phyloP scores from a whole-genome alignment of 1,140 invertebrate species.

The Globodera rostochiensis region DNA sequence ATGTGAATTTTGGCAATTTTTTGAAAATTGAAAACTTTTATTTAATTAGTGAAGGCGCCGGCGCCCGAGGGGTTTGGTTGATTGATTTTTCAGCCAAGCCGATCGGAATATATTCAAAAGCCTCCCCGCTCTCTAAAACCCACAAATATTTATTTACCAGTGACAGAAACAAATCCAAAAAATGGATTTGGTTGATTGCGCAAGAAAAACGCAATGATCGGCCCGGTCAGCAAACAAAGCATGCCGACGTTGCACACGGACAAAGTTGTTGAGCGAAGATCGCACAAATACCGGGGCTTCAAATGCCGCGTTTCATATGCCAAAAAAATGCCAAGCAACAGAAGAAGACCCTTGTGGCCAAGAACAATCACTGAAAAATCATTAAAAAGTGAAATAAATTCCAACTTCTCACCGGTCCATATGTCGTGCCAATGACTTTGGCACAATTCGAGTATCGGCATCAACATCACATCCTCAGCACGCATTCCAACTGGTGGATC shows the following conservation, averaged over 20 bases:
- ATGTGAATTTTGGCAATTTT: too few species aligned
- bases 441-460: slow-evolving; percentile 91
- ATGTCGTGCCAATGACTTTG: slow-evolving; percentile 87
- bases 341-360: slow-evolving; percentile 91
- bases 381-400: too few species aligned
- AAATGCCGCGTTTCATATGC: slow-evolving; percentile 96
- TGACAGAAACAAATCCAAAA: slow-evolving; percentile 91
- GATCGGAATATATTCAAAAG: too few species aligned
- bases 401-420: slow-evolving; percentile 80
- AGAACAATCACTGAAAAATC: slow-evolving; percentile 80
- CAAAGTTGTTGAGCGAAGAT: slow-evolving; percentile 98
- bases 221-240: slow-evolving; percentile 91
- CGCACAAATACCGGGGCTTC: slow-evolving; percentile 77
- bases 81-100: too few species aligned
- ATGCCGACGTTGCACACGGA: slow-evolving; percentile 98
- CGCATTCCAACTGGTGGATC: slow-evolving; percentile 81
- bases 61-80: too few species aligned
- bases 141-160: slow-evolving; percentile 73
- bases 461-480: slow-evolving; percentile 85
- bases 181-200: slow-evolving; percentile 93
- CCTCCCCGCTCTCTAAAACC: too few species aligned
- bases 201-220: slow-evolving; percentile 88
- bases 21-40: too few species aligned
- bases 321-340: slow-evolving; percentile 93
- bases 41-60: too few species aligned